Conservation (phyloP, 2,113 vertebrate genomes). For the Odobenus rosmarus region DNA sequence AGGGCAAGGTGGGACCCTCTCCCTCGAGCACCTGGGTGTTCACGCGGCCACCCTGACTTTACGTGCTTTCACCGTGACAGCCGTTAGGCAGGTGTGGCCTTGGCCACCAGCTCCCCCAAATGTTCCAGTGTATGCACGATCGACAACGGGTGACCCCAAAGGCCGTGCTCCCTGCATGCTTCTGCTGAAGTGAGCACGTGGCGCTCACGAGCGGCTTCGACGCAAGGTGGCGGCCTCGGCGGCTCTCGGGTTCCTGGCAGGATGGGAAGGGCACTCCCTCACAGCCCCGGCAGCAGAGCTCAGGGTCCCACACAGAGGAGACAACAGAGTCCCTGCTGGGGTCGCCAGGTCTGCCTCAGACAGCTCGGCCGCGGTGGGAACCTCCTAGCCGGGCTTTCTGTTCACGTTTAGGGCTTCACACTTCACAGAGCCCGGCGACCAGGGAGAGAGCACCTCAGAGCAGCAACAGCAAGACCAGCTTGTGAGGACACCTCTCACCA, state of each 20-base stretch:
- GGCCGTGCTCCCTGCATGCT: rapidly evolving
- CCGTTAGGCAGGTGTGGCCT: not conserved
- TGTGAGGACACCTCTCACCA: not conserved
- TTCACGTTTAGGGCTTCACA: constrained; percentile 37
- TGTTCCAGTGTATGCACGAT: not conserved
- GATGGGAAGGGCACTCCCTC: too few species aligned
- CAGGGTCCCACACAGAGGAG: not conserved
- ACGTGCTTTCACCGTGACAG: not conserved
- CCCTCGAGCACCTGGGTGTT: not conserved
- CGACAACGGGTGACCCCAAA: not conserved
- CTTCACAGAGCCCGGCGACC: not conserved
- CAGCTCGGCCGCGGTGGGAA: not conserved
- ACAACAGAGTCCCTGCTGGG: not conserved
- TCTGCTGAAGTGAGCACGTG: not conserved
- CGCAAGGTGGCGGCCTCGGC: not conserved
- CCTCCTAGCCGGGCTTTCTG: not conserved
- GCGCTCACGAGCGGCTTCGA: too few species aligned
- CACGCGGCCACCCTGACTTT: rapidly evolving
- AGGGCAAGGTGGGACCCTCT: too few species aligned
- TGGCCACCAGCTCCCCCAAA: not conserved
- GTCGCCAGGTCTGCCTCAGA: not conserved
- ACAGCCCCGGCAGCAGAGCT: not conserved
- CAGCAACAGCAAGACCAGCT: not conserved
- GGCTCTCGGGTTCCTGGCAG: not conserved
- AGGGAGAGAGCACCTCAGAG: not conserved